Evolutionary conservation across 1,140 invertebrate genomes (phyloP), one percentile per base, ranked within the genome.

Genomic region (Goniozus legneri): DNA sequence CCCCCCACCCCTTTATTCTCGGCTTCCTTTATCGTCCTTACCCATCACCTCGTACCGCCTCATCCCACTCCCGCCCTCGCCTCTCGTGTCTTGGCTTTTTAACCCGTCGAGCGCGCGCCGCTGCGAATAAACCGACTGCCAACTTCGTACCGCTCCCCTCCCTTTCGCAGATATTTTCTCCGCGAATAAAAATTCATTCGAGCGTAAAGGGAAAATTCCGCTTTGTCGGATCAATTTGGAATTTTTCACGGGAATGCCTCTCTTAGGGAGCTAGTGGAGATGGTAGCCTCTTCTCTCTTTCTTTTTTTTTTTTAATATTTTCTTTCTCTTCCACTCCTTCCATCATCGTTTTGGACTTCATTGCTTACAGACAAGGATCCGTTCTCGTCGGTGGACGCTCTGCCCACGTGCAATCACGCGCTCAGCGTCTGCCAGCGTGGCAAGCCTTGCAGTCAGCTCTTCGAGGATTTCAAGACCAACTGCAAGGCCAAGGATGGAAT

Each of bases 391-490:
- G 84, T 91, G 41, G 88, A 92, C 66, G 86, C 88, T 24, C 77
- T 94, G 63, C 88, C 89, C 37, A 90, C 87, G 24, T 93, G 91
- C 75, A 91, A 87, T 69, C 89, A 92, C 62, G 91, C 91, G 4
- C 73, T 91, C 55, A 85, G 80, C 54, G 86, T 89, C 39, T 94
- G 91, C 69, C 83, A 87, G 61, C 84, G 82, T 57, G 85, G 86
- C 52, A 82, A 82, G 35, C 79, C 85, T 52, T 92, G 90, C 70
- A 81, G 82, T 37, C 83, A 85, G 57, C 79, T 91, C 21, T 90
- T 85, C 66, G 85, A 91, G 50, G 83, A 91, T 59, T 93, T 92
- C 78, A 91, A 91, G 74, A 80, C 79, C 37, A 85, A 87, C 60
- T 94, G 91, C 77, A 89, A 89, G 69, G 83, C 85, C 38, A 77